Evolutionary conservation across 2,888 invertebrate genomes (phyloP).

Genomic region (Eremobia ochroleuca): DNA sequence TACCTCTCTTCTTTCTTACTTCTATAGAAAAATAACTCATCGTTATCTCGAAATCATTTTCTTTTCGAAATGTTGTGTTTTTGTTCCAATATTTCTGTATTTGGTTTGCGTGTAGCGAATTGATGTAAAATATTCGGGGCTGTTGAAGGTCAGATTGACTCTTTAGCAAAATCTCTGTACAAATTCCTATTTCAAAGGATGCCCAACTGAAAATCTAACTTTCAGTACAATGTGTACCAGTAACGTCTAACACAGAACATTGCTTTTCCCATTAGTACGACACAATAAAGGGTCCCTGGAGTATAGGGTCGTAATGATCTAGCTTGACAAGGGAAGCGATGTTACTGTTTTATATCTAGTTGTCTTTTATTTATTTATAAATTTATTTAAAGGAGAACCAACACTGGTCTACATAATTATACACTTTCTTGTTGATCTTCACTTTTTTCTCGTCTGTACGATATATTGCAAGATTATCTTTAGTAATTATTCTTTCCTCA

Average conservation of each 20-base stretch:
- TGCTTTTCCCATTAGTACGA: slow-evolving; percentile 21
- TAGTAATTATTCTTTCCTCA: not conserved
- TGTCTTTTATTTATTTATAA: not conserved
- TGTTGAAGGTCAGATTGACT: not conserved
- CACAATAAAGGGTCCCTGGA: slow-evolving; percentile 12
- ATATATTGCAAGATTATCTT: not conserved
- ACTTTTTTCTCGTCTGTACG: too few species aligned
- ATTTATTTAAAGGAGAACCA: too few species aligned
- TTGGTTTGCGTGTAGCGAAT: not conserved
- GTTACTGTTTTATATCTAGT: not conserved
- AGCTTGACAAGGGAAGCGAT: not conserved
- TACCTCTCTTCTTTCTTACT: not conserved
- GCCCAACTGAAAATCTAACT: not conserved
- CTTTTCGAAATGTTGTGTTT: not conserved
- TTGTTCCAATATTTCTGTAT: not conserved
- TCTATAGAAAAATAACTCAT: not conserved
- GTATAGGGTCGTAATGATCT: slow-evolving; percentile 16
- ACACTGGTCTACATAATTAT: not conserved
- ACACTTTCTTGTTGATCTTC: not conserved
- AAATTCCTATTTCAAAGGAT: not conserved
- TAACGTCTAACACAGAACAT: slow-evolving; percentile 2
- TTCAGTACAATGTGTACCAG: not conserved
- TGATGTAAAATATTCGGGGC: not conserved
- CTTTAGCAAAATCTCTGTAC: not conserved
- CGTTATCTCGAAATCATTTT: not conserved